Conservation (phyloP, 2,113 vertebrate species). For the Rhea pennata region DNA sequence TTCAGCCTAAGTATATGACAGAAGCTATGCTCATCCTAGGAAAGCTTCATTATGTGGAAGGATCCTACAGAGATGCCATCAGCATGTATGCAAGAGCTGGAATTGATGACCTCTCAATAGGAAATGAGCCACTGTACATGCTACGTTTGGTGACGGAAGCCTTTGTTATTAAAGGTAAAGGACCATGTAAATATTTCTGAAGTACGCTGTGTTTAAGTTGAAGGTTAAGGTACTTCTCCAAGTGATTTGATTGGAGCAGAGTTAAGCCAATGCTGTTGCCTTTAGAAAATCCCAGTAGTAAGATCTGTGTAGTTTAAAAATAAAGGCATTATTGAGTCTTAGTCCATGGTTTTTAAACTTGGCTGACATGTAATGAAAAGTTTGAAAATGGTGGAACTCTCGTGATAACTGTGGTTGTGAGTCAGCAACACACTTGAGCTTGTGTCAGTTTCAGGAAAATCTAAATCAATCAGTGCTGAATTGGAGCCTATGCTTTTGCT, state of each 20-base stretch:
- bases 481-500: not conserved
- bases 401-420: not conserved
- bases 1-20: constrained; percentile 87
- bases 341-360: constrained; percentile 49
- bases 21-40: constrained; percentile 94
- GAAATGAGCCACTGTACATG: constrained; percentile 88
- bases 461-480: not conserved
- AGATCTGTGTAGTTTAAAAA: constrained; percentile 1
- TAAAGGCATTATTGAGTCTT: constrained; percentile 11
- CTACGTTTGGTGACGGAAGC: constrained; percentile 94
- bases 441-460: not conserved
- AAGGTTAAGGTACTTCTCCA: not conserved
- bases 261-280: not conserved
- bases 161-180: constrained; percentile 94
- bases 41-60: constrained; percentile 94
- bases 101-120: constrained; percentile 87
- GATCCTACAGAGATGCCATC: constrained; percentile 90
- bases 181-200: not conserved
- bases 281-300: not conserved
- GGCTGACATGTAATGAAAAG: not conserved
- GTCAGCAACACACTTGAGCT: not conserved
- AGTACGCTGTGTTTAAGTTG: not conserved
- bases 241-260: not conserved
- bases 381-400: not conserved
- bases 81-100: constrained; percentile 94